These are phyloP conservation scores for Dinoponera quadriceps DNA, from an alignment of 1,140 invertebrate species.

Conservation along the genomic window DNA sequence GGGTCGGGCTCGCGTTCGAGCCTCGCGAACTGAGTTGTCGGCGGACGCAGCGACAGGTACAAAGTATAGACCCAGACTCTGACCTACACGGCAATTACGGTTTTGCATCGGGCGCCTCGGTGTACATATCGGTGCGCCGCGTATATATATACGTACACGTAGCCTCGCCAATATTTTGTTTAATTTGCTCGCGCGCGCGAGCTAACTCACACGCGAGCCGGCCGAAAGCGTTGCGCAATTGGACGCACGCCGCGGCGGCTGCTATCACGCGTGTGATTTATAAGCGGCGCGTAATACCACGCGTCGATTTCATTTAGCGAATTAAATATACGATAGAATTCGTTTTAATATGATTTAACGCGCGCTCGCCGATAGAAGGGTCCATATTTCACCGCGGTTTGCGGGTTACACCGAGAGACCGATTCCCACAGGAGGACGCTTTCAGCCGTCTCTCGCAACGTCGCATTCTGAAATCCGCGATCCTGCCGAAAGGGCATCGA, in stretches of 20 bases:
- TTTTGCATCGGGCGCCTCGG: constrained; percentile 55
- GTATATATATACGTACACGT: neutral
- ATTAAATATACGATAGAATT: no score
- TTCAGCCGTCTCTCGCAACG: neutral
- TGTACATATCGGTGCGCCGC: constrained; percentile 22
- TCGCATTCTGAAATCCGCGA: constrained; percentile 1
- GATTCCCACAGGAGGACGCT: neutral
- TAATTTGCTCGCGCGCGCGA: constrained; percentile 29
- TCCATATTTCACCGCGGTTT: no score
- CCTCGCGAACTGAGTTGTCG: constrained; percentile 59
- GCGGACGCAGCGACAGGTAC: constrained; percentile 55
- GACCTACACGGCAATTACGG: constrained; percentile 66
- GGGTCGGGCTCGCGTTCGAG: constrained; percentile 27
- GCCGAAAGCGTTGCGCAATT: constrained; percentile 35
- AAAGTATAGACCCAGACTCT: constrained; percentile 34
- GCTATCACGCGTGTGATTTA: constrained; percentile 33
- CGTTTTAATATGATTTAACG: no score
- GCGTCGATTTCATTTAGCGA: neutral
- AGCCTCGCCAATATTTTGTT: constrained; percentile 49
- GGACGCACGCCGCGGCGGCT: constrained; percentile 22
- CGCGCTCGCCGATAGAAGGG: no score
- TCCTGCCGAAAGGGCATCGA: neutral
- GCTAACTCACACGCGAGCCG: neutral
- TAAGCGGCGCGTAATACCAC: constrained; percentile 34
- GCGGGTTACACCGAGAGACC: no score